Evolutionary conservation across 2,888 invertebrate genomes (phyloP).

Genomic region (Tetramorium bicarinatum): DNA sequence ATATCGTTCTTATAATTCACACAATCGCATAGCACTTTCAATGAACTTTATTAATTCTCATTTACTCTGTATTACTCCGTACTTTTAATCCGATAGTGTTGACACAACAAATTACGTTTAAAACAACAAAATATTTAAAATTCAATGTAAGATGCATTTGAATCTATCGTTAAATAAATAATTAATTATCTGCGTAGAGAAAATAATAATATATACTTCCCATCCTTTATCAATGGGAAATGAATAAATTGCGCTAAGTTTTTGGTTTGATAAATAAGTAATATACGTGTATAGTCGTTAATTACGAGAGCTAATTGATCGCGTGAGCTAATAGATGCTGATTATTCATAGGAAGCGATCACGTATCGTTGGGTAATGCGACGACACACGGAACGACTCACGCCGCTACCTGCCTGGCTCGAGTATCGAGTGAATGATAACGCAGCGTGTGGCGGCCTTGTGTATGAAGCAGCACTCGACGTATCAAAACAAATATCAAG

Average conservation of each 20-base stretch:
- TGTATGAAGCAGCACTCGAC: background rate
- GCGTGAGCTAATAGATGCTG: background rate
- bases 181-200: background rate
- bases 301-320: background rate
- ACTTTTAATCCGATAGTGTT: background rate
- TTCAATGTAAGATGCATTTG: background rate
- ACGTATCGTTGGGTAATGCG: constrained; percentile 4
- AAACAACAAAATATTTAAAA: background rate
- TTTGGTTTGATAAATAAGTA: constrained; percentile 7
- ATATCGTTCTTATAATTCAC: no score
- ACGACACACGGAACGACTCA: background rate
- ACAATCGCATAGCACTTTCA: no score
- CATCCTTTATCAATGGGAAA: background rate
- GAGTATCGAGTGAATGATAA: constrained; percentile 1
- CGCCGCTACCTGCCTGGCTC: background rate
- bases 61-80: background rate
- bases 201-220: background rate
- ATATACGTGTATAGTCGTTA: background rate
- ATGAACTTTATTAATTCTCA: no score
- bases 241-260: background rate
- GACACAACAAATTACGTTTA: background rate
- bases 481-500: constrained; percentile 9
- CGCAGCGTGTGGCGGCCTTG: background rate
- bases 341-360: constrained; percentile 16
- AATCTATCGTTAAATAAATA: constrained; percentile 13